Evolutionary conservation across 92 coral and sea anemone species (phyloP).

Genomic region (Siderastrea radians): DNA sequence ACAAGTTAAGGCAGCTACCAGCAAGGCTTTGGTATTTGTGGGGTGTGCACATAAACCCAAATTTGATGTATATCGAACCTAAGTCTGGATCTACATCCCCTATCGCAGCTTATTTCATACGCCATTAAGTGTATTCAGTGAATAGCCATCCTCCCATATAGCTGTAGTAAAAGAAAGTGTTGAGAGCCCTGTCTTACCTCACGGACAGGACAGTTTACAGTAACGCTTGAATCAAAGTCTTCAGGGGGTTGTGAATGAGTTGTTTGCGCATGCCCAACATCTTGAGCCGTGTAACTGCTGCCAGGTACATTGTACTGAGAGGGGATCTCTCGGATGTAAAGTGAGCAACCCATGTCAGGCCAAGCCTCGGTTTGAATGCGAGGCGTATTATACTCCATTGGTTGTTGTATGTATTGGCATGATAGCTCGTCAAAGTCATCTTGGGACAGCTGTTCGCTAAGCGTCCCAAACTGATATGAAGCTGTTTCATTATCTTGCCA

Average conservation of each 20-base stretch:
- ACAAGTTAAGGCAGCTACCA: too few relatives aligned
- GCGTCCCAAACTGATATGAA: slow-evolving; percentile 24
- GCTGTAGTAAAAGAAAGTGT: too few relatives aligned
- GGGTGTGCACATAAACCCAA: too few relatives aligned
- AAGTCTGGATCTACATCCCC: too few relatives aligned
- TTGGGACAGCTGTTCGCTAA: slow-evolving; percentile 4
- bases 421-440: not conserved
- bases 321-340: not conserved
- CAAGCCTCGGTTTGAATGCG: slow-evolving; percentile 16
- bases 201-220: not conserved
- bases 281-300: not conserved
- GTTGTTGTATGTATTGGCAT: not conserved
- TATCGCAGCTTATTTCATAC: too few relatives aligned
- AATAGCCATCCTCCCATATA: too few relatives aligned
- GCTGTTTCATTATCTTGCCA: slow-evolving; percentile 16
- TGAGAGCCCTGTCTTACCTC: not conserved
- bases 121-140: too few relatives aligned
- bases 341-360: not conserved
- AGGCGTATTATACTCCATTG: not conserved
- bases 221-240: not conserved
- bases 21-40: too few relatives aligned
- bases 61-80: too few relatives aligned
- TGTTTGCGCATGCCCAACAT: not conserved
- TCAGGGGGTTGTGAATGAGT: not conserved
- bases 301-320: not conserved